Base-by-base conservation (phyloP, 1,140 invertebrate species). In the Idris sp. region DNA sequence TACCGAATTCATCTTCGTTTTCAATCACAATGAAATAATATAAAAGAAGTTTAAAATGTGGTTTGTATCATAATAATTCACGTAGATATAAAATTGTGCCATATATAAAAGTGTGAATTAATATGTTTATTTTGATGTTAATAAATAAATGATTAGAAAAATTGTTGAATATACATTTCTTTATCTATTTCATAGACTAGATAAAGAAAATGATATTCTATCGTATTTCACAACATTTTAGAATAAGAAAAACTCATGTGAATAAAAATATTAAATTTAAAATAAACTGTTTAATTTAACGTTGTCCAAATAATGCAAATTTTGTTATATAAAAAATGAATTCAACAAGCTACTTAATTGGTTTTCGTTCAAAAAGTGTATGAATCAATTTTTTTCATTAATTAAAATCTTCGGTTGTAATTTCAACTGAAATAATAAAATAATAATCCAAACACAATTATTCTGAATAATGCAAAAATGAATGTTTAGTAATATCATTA, bases 371-470 rank as follows among this genome's bases (percentile, higher is more conserved):
- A 26, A 35, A 10, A 10, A 19, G 10, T 44, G 33, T 13, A 18
- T 14, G 61, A 69, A 15, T 41, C 41, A 69, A 54, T 10, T 30
- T 4, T 35, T 41, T 35, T 58, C 4, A 30, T 59, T 31, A 49
- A 73, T 28, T 28, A 51, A 58, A 51, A n/a, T n/a, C 22, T 36
- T 38, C 26, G 16, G 46, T 22, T 31, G 16, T 49, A 46, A 51
- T 41, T 79, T 76, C 56, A 76, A 80, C 82, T 82, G 79, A 82
- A 83, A 84, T 35, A 74, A 79, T 67, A 79, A 73, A 82, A 51
- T 79, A 61, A 59, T 79, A 82, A 81, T 69, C 56, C 36, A 76
- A 62, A 72, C 72, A 74, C 82, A 75, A 77, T 79, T 77, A 25
- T 79, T 61, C 62, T 54, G 43, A 49, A 64, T 76, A 58, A 51